phyloP scores from a whole-genome alignment of 2,113 vertebrate genomes.

The Anser brachyrhynchus region DNA sequence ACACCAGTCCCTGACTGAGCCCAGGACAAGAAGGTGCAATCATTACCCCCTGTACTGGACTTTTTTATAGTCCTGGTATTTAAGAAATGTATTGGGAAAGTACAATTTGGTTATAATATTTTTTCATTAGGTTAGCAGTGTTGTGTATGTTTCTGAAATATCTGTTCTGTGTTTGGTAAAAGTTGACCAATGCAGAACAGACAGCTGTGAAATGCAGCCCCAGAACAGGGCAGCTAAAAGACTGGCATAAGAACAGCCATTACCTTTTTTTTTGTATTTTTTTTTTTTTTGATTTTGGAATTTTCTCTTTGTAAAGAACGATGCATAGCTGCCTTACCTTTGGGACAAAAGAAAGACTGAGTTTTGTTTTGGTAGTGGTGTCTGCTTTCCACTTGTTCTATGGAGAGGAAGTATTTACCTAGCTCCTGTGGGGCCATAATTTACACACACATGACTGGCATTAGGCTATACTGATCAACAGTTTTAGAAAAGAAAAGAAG shows the following conservation, averaged over 20 bases:
- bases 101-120: not conserved
- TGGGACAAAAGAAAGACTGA: not conserved
- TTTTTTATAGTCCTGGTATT: not conserved
- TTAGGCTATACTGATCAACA: not conserved
- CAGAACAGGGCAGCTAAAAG: not conserved
- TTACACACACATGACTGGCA: conserved; percentile 9
- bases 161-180: not conserved
- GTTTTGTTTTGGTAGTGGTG: not conserved
- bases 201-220: not conserved
- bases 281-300: no score
- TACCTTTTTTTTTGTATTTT: not conserved
- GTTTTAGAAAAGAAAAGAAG: not conserved
- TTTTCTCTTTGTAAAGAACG: not conserved
- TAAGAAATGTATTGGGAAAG: not conserved
- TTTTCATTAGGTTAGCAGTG: not conserved
- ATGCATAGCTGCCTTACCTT: not conserved
- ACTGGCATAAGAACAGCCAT: not conserved
- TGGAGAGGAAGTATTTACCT: not conserved
- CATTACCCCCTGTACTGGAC: not conserved
- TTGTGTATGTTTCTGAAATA: not conserved
- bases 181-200: not conserved
- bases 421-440: conserved; percentile 10
- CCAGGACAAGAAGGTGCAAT: not conserved
- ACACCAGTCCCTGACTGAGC: not conserved
- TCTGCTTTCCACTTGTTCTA: conserved; percentile 21